Percentiles rank a stretch among this genome's conserved stretches.
Evolutionary conservation across 2,888 invertebrate genomes (phyloP).

Genomic region (Argynnis bischoffii): DNA sequence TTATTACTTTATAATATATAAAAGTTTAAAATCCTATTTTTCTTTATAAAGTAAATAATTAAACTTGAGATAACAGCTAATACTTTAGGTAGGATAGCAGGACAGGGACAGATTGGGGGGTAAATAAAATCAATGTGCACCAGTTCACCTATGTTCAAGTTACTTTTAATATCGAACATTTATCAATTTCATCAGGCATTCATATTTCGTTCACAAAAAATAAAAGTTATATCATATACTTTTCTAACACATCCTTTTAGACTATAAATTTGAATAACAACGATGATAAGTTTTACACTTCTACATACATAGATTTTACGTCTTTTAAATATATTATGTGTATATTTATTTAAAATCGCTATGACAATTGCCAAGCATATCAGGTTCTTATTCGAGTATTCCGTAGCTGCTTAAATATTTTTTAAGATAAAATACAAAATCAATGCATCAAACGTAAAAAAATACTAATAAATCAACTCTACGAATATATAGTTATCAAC

Average conservation of each 20-base stretch:
- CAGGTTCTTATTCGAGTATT: constrained; percentile 44
- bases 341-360: constrained; percentile 41
- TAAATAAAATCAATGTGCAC: constrained; percentile 72
- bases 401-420: constrained; percentile 45
- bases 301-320: constrained; percentile 48
- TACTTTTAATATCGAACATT: constrained; percentile 53
- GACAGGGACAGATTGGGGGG: constrained; percentile 43
- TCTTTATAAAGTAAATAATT: not conserved
- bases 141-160: constrained; percentile 64
- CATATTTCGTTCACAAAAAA: constrained; percentile 66
- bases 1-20: no score
- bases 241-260: constrained; percentile 60
- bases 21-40: no score
- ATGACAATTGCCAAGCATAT: constrained; percentile 44
- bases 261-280: constrained; percentile 65
- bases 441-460: constrained; percentile 43
- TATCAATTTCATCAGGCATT: constrained; percentile 52
- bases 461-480: constrained; percentile 39
- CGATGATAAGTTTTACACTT: constrained; percentile 51
- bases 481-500: constrained; percentile 37
- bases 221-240: constrained; percentile 43
- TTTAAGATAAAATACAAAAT: constrained; percentile 41
- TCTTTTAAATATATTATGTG: constrained; percentile 51
- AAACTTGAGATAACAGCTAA: constrained; percentile 49
- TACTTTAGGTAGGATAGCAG: constrained; percentile 47